Percentiles rank a stretch among this genome's conserved stretches.
These are phyloP conservation scores for Trachythela sp. DNA, from an alignment of 64 coral and sea anemone genomes.

Conservation along the genomic window DNA sequence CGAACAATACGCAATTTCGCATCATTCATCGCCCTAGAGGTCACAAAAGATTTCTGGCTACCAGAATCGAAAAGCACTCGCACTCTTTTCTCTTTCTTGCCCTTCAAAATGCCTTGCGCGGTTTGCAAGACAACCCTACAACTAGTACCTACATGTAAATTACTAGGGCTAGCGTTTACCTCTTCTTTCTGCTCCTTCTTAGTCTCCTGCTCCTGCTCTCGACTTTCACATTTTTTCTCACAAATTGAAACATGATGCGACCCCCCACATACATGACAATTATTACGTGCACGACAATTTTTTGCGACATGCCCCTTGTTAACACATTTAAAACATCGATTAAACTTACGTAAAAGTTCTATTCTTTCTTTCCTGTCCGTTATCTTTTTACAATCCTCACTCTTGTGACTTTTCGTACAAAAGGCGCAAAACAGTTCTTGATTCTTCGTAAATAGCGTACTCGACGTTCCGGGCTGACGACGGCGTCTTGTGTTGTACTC, in stretches of 20 bases:
- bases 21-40: neutral
- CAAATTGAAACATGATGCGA: constrained; percentile 1
- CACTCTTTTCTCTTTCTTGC: neutral
- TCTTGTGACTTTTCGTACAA: neutral
- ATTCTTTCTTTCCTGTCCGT: neutral
- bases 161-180: neutral
- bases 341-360: constrained; percentile 4
- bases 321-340: neutral
- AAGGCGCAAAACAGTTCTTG: neutral
- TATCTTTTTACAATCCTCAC: neutral
- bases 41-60: neutral
- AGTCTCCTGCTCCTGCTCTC: neutral
- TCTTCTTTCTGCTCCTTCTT: neutral
- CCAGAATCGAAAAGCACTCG: constrained; percentile 11
- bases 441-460: neutral
- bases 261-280: neutral
- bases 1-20: neutral
- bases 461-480: neutral
- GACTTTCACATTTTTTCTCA: neutral
- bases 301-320: neutral
- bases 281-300: neutral
- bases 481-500: neutral
- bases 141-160: neutral
- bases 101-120: too few species aligned
- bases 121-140: neutral